These are phyloP conservation scores for Lipotes vexillifer DNA, from an alignment of 2,113 vertebrate species.

Conservation along the genomic window DNA sequence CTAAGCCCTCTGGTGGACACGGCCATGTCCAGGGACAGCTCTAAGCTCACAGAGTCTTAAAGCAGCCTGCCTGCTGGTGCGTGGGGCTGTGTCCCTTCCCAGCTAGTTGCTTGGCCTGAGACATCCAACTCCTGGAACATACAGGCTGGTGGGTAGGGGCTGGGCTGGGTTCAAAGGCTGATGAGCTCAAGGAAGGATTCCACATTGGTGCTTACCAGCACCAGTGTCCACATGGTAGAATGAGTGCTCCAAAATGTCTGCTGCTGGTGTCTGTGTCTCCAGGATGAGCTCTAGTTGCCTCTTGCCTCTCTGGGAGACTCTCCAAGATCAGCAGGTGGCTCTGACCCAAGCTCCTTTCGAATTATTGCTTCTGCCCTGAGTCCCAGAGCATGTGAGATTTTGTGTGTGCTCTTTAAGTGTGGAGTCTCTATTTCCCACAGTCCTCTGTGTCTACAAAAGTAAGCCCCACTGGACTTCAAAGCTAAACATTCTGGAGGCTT, in stretches of 20 bases:
- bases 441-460: background rate
- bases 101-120: background rate
- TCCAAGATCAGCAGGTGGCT: background rate
- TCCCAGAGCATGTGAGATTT: background rate
- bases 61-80: background rate
- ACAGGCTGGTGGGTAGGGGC: background rate
- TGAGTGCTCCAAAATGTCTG: background rate
- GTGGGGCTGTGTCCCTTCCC: background rate
- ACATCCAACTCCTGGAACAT: background rate
- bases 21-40: background rate
- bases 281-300: background rate
- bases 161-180: background rate
- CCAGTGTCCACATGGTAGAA: background rate
- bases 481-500: background rate
- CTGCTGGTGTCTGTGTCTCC: background rate
- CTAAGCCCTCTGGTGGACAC: background rate
- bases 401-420: background rate
- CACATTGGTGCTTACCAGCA: background rate
- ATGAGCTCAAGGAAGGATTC: background rate
- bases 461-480: background rate
- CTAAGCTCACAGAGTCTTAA: background rate
- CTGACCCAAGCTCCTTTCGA: background rate
- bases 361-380: background rate
- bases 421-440: background rate
- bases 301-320: background rate